Evolutionary conservation across 2,888 invertebrate genomes (phyloP).

Genomic region (Melitaea athalia): DNA sequence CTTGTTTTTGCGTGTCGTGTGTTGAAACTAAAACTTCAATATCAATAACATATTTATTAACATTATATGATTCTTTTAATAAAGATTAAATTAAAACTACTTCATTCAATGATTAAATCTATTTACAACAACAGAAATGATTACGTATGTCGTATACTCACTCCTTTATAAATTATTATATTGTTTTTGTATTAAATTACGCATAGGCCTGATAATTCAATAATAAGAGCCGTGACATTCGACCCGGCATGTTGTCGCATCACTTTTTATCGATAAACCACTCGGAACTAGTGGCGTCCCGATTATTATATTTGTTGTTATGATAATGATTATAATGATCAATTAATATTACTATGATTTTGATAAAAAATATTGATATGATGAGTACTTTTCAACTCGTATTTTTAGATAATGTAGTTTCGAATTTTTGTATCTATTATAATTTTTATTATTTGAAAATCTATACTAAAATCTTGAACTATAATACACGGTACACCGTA

Average conservation of each 20-base stretch:
- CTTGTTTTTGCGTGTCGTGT: no score
- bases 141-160: not conserved
- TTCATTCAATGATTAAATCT: not conserved
- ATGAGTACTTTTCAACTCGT: not conserved
- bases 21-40: no score
- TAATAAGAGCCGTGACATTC: constrained; percentile 35
- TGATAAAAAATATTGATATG: not conserved
- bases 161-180: constrained; percentile 1
- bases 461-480: no score
- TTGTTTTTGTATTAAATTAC: constrained; percentile 34
- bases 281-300: constrained; percentile 17
- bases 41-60: no score
- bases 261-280: constrained; percentile 37
- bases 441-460: no score
- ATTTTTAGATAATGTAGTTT: no score
- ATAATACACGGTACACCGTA: no score
- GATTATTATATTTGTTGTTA: constrained; percentile 7
- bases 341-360: not conserved
- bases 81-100: not conserved
- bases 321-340: constrained; percentile 12
- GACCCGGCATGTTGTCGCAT: constrained; percentile 32
- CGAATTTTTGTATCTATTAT: no score
- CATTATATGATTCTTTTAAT: no score
- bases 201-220: constrained; percentile 35
- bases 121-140: not conserved